These are phyloP conservation scores for Erythrolamprus reginae DNA, from an alignment of 2,113 vertebrate species.

Conservation along the genomic window DNA sequence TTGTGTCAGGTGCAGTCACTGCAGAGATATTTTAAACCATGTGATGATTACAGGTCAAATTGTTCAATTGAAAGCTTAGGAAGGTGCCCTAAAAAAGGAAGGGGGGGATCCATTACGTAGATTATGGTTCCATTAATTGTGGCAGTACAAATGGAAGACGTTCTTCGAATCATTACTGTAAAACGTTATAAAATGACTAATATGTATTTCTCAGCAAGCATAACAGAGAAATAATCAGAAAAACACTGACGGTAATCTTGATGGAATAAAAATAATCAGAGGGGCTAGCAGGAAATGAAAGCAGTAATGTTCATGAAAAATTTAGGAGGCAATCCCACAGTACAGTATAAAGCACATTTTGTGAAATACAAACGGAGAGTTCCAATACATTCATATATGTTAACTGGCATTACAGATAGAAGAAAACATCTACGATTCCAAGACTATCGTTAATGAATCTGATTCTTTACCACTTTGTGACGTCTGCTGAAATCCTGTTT, in stretches of 20 bases:
- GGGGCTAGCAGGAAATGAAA: background rate
- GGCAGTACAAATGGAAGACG: background rate
- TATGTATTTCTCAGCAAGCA: background rate
- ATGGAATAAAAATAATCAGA: fast-evolving
- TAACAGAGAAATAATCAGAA: background rate
- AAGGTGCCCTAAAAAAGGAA: background rate
- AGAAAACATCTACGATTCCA: background rate
- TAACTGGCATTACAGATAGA: background rate
- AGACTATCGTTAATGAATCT: background rate
- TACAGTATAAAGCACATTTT: conserved; percentile 14
- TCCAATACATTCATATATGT: background rate
- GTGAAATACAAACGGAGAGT: background rate
- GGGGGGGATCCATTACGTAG: background rate
- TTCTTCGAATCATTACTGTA: background rate
- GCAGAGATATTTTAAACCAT: background rate
- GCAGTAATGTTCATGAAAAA: background rate
- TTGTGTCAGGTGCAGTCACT: too few species aligned
- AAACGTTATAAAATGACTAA: background rate
- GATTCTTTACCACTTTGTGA: background rate
- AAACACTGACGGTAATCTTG: background rate
- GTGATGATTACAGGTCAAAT: background rate
- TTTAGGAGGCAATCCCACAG: conserved; percentile 2
- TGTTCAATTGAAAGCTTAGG: background rate
- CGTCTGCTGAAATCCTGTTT: background rate
- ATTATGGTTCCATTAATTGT: background rate